Percentiles rank a stretch among this genome's conserved stretches.
Conservation (phyloP, 1,140 invertebrate genomes). For the Cardiocondyla obscurior region DNA sequence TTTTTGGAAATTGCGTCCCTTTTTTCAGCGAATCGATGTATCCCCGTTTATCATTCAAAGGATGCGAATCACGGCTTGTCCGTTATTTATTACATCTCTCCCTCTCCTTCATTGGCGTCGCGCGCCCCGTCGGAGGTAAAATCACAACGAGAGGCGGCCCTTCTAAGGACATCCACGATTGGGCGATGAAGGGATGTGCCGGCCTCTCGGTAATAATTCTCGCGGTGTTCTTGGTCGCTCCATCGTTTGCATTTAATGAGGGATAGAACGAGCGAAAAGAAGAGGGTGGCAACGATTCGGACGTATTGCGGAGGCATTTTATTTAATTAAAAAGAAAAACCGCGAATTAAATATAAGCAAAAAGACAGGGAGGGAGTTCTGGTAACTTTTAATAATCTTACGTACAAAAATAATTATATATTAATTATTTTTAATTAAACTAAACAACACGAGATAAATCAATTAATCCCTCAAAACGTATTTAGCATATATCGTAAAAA, state of each 20-base stretch:
- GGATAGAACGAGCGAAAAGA: conserved; percentile 2
- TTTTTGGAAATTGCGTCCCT: background rate
- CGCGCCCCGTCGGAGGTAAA: background rate
- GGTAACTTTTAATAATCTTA: too few species aligned
- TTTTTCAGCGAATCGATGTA: background rate
- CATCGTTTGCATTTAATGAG: conserved; percentile 42
- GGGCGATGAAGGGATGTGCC: conserved; percentile 36
- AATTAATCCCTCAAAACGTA: too few species aligned
- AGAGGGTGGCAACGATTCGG: background rate
- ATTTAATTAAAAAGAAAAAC: conserved; percentile 18
- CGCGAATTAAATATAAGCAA: background rate
- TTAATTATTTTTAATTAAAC: too few species aligned
- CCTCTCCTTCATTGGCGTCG: background rate
- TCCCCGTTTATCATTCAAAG: conserved; percentile 1
- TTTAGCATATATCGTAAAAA: too few species aligned
- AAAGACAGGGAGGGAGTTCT: background rate
- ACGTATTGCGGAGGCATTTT: background rate
- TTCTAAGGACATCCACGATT: conserved; percentile 48
- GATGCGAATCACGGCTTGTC: conserved; percentile 6
- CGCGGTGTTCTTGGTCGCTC: conserved; percentile 25
- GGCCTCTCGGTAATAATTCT: conserved; percentile 49
- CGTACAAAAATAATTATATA: too few species aligned
- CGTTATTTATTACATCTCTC: conserved; percentile 22
- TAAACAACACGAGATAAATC: too few species aligned
- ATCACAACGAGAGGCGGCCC: conserved; percentile 48